Percentiles rank a stretch among this genome's conserved stretches.
These are phyloP conservation scores for Acanthurus tractus DNA, from an alignment of 2,797 vertebrate species.

Conservation along the genomic window DNA sequence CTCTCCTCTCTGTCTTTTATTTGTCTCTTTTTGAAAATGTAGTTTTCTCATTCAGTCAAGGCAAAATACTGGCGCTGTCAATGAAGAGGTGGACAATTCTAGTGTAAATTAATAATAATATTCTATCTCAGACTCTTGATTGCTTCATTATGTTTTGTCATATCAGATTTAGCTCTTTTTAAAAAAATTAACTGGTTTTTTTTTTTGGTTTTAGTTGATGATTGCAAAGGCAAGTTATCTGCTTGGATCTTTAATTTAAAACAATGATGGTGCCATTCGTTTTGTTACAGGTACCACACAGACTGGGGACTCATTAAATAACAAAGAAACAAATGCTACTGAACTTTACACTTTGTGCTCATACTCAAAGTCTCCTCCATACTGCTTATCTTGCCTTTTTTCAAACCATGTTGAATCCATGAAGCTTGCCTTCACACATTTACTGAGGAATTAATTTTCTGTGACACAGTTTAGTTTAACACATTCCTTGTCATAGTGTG, in stretches of 20 bases:
- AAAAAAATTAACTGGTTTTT: conserved; percentile 21
- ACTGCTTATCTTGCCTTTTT: conserved; percentile 49
- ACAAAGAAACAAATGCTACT: conserved; percentile 45
- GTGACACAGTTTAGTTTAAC: conserved; percentile 61
- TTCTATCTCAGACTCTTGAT: conserved; percentile 19
- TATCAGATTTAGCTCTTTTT: conserved; percentile 11
- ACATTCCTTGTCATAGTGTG: conserved; percentile 28
- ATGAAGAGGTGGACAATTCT: neutral
- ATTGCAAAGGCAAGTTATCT: conserved; percentile 7
- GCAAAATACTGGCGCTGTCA: conserved; percentile 31
- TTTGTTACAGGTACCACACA: conserved; percentile 12
- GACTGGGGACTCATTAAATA: conserved; percentile 31
- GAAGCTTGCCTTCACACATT: conserved; percentile 40
- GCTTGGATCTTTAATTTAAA: conserved; percentile 15
- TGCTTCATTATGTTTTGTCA: conserved; percentile 19
- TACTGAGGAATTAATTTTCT: conserved; percentile 40
- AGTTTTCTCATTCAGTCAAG: conserved; percentile 40
- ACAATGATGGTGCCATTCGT: neutral
- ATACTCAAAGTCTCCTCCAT: conserved; percentile 29
- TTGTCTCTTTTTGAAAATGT: conserved; percentile 33
- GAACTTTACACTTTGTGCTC: conserved; percentile 34
- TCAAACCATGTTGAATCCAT: conserved; percentile 47
- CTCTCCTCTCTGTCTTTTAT: conserved; percentile 49
- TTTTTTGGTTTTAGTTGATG: neutral
- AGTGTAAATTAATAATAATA: conserved; percentile 10